These are phyloP conservation scores for Diachasmimorpha longicaudata DNA, from an alignment of 1,140 invertebrate species.

Conservation along the genomic window DNA sequence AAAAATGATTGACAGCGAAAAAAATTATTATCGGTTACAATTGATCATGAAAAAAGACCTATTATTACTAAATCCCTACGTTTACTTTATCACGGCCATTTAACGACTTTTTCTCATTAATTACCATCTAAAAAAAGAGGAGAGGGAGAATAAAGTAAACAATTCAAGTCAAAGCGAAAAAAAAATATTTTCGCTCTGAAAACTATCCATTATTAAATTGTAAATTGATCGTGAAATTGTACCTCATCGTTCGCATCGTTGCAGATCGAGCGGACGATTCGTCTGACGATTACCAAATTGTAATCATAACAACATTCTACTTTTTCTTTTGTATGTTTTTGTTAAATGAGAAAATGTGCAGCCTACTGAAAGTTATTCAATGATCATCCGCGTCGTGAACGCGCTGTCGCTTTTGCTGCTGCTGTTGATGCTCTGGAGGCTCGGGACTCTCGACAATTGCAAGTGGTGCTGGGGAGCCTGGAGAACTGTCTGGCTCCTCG, in stretches of 20 bases:
- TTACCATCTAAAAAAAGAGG: not conserved
- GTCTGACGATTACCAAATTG: slow-evolving; percentile 23
- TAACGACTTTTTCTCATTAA: slow-evolving; percentile 3
- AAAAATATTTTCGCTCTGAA: not conserved
- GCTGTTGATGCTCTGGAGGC: slow-evolving; percentile 51
- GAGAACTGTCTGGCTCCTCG: slow-evolving; percentile 58
- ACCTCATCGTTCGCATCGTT: not conserved
- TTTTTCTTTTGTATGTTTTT: slow-evolving; percentile 23
- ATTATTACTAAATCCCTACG: slow-evolving; percentile 18
- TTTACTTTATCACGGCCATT: slow-evolving; percentile 27
- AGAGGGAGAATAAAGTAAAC: not conserved
- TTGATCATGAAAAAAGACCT: slow-evolving; percentile 1
- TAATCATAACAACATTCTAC: slow-evolving; percentile 55
- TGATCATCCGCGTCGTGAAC: slow-evolving; percentile 59
- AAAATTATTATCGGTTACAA: slow-evolving; percentile 3
- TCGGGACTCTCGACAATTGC: slow-evolving; percentile 61
- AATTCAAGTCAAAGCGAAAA: slow-evolving; percentile 11
- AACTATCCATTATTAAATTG: not conserved
- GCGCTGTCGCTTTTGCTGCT: slow-evolving; percentile 56
- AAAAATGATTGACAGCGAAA: not conserved
- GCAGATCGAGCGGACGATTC: slow-evolving; percentile 28
- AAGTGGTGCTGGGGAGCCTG: slow-evolving; percentile 56
- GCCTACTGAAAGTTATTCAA: slow-evolving; percentile 44
- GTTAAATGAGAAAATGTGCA: slow-evolving; percentile 41
- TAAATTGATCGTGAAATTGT: not conserved